phyloP scores from a whole-genome alignment of 2,113 vertebrate genomes.

The Aythya baeri region DNA sequence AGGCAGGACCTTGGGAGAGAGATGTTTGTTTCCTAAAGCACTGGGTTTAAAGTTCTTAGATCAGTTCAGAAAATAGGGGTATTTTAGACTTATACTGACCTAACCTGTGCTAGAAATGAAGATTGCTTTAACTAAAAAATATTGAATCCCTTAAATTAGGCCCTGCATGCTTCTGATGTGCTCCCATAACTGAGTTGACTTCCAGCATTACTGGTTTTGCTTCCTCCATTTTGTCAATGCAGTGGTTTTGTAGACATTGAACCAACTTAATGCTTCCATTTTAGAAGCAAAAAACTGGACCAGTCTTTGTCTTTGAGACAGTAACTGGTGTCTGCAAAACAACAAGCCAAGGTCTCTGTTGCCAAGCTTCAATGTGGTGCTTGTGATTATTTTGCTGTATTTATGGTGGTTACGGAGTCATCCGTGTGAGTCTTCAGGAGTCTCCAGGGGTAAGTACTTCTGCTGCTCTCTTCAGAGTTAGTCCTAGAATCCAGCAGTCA shows the following conservation, averaged over 20 bases:
- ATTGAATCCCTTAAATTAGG: not conserved
- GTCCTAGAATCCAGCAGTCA: not conserved
- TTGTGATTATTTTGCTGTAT: not conserved
- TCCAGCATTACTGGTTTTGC: not conserved
- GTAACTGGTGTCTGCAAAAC: not conserved
- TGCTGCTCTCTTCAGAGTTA: not conserved
- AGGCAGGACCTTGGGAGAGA: rapidly evolving
- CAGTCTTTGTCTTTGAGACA: not conserved
- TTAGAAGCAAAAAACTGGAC: not conserved
- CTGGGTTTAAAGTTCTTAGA: not conserved
- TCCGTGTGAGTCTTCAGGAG: not conserved
- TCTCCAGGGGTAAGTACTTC: not conserved
- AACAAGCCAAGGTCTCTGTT: not conserved
- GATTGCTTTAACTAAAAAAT: not conserved
- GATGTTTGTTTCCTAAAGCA: not conserved
- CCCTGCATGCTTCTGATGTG: not conserved
- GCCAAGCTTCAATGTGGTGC: not conserved
- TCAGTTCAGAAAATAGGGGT: not conserved
- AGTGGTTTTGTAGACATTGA: not conserved
- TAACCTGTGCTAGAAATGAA: not conserved
- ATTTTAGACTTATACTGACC: not conserved
- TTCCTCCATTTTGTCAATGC: not conserved
- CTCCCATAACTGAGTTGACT: too few relatives aligned
- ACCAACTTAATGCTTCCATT: rapidly evolving
- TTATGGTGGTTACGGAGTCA: not conserved